Evolutionary conservation across 2,888 invertebrate species (phyloP).

Genomic region (Cantharis rufa): DNA sequence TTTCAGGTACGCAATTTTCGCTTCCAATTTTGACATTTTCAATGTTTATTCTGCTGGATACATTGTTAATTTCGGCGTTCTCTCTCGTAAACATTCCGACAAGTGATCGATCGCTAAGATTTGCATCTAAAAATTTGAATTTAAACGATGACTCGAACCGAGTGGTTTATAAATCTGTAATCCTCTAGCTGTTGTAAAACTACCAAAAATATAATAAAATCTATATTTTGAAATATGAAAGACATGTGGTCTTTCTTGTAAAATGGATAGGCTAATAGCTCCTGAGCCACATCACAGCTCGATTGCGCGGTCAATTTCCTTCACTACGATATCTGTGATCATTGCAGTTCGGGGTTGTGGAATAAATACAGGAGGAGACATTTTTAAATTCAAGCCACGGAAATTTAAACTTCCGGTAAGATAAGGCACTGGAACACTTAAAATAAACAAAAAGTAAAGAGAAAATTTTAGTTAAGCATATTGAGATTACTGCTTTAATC

Average conservation of each 20-base stretch:
- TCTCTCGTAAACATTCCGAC: constrained; percentile 61
- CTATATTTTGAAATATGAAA: no score
- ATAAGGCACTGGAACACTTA: constrained; percentile 70
- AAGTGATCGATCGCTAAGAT: constrained; percentile 64
- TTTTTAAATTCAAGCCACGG: constrained; percentile 60
- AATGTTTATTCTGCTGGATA: constrained; percentile 58
- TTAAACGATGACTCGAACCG: no score
- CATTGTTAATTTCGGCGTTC: constrained; percentile 59
- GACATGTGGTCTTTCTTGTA: constrained; percentile 56
- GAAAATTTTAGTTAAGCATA: background rate
- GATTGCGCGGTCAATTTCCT: constrained; percentile 51
- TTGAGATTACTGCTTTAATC: background rate
- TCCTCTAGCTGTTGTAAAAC: no score
- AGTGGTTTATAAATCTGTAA: no score
- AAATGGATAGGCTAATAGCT: constrained; percentile 64
- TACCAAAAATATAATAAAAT: no score
- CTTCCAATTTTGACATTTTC: background rate
- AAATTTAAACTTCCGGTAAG: constrained; percentile 74
- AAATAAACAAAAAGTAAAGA: background rate
- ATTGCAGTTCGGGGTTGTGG: constrained; percentile 73
- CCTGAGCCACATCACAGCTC: constrained; percentile 73
- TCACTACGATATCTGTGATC: constrained; percentile 60
- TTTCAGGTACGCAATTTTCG: background rate
- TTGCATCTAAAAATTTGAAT: constrained; percentile 48
- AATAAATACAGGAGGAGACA: constrained; percentile 69